Percentiles rank a stretch among this genome's conserved stretches.
These are phyloP conservation scores for Oreotragus oreotragus DNA, from an alignment of 2,113 vertebrate genomes.

Conservation along the genomic window DNA sequence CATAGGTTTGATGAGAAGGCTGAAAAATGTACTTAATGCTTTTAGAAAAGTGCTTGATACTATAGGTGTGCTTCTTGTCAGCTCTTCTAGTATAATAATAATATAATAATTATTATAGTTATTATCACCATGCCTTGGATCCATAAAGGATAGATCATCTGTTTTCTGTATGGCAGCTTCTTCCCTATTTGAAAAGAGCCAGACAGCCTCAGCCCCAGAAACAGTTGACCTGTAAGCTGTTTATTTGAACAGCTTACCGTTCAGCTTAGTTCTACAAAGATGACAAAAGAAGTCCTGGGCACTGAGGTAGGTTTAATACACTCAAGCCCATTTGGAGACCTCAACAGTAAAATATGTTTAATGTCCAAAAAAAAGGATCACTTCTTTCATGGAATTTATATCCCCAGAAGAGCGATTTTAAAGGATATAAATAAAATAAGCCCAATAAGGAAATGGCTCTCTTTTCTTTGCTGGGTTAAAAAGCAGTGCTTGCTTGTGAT, in stretches of 20 bases:
- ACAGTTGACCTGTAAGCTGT: background rate
- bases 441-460: background rate
- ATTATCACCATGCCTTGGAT: background rate
- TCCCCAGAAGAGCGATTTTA: background rate
- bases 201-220: background rate
- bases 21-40: background rate
- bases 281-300: background rate
- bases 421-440: background rate
- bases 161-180: background rate
- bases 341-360: conserved; percentile 37
- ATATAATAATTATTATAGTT: background rate
- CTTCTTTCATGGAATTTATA: background rate
- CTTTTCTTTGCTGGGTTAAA: background rate
- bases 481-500: background rate
- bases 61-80: background rate
- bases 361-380: background rate
- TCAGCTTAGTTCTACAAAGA: background rate
- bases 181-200: conserved; percentile 1
- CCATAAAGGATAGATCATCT: background rate
- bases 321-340: background rate
- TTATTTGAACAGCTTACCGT: background rate
- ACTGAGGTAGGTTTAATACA: background rate
- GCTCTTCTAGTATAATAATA: background rate
- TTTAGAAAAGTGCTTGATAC: background rate
- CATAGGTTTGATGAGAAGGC: background rate